Evolutionary conservation across 2,797 vertebrate genomes (phyloP), one percentile per base, ranked within the genome.

Genomic region (Falco biarmicus): DNA sequence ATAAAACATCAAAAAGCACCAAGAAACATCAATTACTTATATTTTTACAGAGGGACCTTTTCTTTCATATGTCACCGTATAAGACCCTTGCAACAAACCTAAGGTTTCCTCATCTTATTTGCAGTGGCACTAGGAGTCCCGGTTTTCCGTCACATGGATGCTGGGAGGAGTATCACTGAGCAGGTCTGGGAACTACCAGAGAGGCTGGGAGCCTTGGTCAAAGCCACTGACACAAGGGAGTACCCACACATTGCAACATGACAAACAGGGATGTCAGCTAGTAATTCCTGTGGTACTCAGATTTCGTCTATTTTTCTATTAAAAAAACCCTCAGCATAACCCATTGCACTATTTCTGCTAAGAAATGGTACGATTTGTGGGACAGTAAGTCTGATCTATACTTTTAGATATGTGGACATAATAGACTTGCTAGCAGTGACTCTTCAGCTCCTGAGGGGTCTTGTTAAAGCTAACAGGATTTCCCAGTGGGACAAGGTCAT

Each of bases 221-320:
- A 50, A 83, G 60, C 31, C 60, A 66, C 32, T 1, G 1, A 5
- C 5, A 2, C 4, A 31, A 83, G 28, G 28, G 5, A 8, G 11
- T 15, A 45, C 2, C 10, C 16, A 15, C 24, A 64, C 24, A 10
- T 0, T n/a, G 10, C 50, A 69, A 5, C 0, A 0, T 22, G 15
- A 60, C 41, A 56, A 88, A 60, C 13, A 10, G 61, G 34, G 20
- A 60, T 12, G 16, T 10, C 51, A 31, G 39, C 26, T 26, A n/a
- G 10, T 43, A 50, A 51, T 53, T 70, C 25, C 69, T 51, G 24
- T n/a, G 24, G 26, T 50, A 75, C n/a, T 43, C 63, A 56, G 34
- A 32, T 43, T 43, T 45, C 29, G 11, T 32, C 68, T 34, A 6
- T 4, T 14, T 85, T 77, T 74, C 17, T 25, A 10, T 16, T 37